Evolutionary conservation across 2,113 vertebrate genomes (phyloP).

Genomic region (Apteryx owenii): DNA sequence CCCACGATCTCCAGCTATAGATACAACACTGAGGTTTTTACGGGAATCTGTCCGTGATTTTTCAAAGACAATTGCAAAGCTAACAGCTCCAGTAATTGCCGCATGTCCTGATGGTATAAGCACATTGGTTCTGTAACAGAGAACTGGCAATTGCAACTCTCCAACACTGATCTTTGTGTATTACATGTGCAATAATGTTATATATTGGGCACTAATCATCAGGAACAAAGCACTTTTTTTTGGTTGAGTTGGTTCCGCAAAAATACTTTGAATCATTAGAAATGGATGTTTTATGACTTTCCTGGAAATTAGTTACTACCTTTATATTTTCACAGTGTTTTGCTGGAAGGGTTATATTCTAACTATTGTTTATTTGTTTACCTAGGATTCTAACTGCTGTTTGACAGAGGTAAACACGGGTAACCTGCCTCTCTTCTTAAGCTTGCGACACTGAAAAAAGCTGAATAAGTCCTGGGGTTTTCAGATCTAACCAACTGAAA

Average conservation of each 20-base stretch:
- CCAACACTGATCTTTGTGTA: not conserved
- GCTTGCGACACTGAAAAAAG: not conserved
- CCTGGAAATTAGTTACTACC: not conserved
- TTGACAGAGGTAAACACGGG: not conserved
- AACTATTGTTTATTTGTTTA: not conserved
- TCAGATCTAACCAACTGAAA: not conserved
- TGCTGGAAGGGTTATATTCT: not conserved
- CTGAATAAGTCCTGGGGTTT: not conserved
- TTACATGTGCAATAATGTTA: not conserved
- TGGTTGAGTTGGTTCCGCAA: not conserved
- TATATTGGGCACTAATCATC: not conserved
- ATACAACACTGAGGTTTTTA: not conserved
- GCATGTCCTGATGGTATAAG: not conserved
- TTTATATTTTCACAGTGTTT: not conserved
- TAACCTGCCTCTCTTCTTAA: not conserved
- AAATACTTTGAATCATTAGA: slow-evolving; percentile 23
- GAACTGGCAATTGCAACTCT: not conserved
- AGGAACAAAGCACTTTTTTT: not conserved
- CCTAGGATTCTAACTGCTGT: not conserved
- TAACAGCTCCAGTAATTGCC: not conserved
- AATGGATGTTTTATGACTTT: slow-evolving; percentile 8
- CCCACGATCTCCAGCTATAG: not conserved
- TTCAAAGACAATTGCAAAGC: not conserved
- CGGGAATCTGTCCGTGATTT: not conserved
- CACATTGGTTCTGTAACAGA: not conserved